Conservation (phyloP, 2,888 invertebrate genomes). For the Leptogaster cylindrica region DNA sequence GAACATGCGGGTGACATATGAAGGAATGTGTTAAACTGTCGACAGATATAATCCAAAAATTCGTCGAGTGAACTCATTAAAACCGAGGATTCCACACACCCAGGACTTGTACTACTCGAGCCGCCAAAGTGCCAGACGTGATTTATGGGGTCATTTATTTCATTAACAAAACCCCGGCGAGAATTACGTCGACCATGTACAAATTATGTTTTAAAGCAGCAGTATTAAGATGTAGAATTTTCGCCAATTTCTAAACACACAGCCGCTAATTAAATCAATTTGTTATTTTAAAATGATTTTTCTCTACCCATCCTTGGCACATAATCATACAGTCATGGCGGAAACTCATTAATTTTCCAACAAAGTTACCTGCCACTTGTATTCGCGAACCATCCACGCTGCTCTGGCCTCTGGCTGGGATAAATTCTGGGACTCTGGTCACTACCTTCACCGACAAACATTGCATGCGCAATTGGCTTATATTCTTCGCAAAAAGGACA, state of each 20-base stretch:
- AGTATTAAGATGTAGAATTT: background rate
- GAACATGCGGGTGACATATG: conserved; percentile 15
- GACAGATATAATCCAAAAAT: conserved; percentile 22
- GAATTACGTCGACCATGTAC: conserved; percentile 24
- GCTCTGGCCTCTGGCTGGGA: background rate
- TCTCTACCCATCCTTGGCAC: conserved; percentile 51
- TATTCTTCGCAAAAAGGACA: background rate
- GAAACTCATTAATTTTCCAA: conserved; percentile 49
- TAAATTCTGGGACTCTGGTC: too few relatives aligned
- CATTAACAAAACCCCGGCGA: conserved; percentile 46
- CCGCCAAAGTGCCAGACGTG: conserved; percentile 49
- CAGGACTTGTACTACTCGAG: conserved; percentile 11
- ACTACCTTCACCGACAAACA: too few relatives aligned
- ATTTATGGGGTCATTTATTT: conserved; percentile 52
- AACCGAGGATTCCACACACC: conserved; percentile 26
- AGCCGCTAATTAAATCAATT: conserved; percentile 50
- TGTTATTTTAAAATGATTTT: conserved; percentile 48
- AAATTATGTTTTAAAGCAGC: conserved; percentile 28
- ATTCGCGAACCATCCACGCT: background rate
- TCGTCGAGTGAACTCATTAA: conserved; percentile 15
- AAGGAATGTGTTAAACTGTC: conserved; percentile 35
- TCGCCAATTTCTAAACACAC: conserved; percentile 28
- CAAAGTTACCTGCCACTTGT: conserved; percentile 25
- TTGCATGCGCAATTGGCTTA: conserved; percentile 23
- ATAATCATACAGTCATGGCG: conserved; percentile 51